Conservation (phyloP, 2,797 vertebrate genomes). For the Gallinago stenura region DNA sequence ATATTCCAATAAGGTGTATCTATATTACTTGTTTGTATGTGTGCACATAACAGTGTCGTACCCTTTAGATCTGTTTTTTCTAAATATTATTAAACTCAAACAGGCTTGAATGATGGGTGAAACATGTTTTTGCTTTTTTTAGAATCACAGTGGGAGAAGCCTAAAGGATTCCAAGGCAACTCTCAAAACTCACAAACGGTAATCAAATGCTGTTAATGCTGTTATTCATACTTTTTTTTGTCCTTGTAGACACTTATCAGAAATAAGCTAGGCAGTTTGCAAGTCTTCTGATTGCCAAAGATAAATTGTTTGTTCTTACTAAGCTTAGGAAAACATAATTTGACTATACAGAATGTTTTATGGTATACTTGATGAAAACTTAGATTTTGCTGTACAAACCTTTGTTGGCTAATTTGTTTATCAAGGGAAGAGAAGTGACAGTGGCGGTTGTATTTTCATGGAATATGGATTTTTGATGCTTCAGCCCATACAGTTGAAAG, state of each 20-base stretch:
- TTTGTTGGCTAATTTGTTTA: neutral
- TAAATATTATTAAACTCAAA: neutral
- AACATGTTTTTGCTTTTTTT: conserved; percentile 57
- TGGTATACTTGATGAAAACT: neutral
- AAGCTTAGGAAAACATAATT: neutral
- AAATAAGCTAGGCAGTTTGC: neutral
- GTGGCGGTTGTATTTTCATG: neutral
- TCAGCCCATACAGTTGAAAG: neutral
- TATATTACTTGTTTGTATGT: neutral
- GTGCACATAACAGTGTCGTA: neutral
- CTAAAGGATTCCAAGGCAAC: conserved; percentile 82
- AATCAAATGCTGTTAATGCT: conserved; percentile 52
- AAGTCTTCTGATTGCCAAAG: neutral
- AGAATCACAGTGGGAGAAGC: conserved; percentile 94
- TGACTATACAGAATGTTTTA: neutral
- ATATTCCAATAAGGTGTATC: neutral
- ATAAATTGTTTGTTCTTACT: neutral
- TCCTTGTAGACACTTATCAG: neutral
- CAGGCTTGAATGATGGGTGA: neutral
- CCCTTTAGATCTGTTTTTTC: neutral
- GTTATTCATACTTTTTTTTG: neutral
- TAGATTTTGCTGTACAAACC: neutral
- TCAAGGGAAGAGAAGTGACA: neutral
- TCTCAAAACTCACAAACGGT: conserved; percentile 75
- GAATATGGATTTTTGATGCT: neutral